A percentile compares a stretch with the other conserved stretches of the same genome.
Conservation (phyloP, 2,797 vertebrate species). For the Chloroceryle amazona region DNA sequence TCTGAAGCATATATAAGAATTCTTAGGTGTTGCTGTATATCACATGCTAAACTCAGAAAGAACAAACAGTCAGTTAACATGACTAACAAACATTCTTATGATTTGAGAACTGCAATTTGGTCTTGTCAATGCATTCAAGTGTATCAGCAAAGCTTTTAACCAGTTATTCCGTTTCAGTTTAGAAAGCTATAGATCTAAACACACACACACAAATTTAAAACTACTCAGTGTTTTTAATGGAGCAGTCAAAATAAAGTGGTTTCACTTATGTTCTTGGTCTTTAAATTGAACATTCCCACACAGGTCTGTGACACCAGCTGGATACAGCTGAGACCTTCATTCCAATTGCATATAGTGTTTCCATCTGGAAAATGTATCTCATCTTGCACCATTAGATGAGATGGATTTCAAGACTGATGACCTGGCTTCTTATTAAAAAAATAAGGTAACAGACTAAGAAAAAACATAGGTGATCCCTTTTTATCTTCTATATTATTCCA, state of each 20-base stretch:
- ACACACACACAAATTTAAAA: neutral
- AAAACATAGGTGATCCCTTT: neutral
- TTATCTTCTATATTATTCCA: neutral
- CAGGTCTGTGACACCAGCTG: slow-evolving; percentile 21
- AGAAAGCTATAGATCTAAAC: neutral
- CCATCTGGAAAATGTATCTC: slow-evolving; percentile 49
- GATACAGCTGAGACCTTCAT: slow-evolving; percentile 2
- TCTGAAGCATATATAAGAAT: neutral
- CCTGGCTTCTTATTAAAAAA: neutral
- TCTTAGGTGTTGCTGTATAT: neutral
- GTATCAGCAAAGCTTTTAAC: neutral
- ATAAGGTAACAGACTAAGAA: neutral
- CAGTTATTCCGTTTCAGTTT: neutral
- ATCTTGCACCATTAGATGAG: slow-evolving; percentile 25
- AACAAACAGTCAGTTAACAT: neutral
- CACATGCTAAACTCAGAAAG: neutral
- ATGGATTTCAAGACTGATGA: slow-evolving; percentile 3
- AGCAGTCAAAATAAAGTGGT: slow-evolving; percentile 13
- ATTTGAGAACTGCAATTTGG: neutral
- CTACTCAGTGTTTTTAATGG: neutral
- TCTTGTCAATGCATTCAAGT: neutral
- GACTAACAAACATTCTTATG: neutral
- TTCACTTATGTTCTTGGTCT: slow-evolving; percentile 18
- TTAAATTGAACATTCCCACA: slow-evolving; percentile 10
- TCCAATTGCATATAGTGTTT: slow-evolving; percentile 40